Base-by-base conservation (phyloP, 2,888 invertebrate genomes). In the Allolobophora icterica region DNA sequence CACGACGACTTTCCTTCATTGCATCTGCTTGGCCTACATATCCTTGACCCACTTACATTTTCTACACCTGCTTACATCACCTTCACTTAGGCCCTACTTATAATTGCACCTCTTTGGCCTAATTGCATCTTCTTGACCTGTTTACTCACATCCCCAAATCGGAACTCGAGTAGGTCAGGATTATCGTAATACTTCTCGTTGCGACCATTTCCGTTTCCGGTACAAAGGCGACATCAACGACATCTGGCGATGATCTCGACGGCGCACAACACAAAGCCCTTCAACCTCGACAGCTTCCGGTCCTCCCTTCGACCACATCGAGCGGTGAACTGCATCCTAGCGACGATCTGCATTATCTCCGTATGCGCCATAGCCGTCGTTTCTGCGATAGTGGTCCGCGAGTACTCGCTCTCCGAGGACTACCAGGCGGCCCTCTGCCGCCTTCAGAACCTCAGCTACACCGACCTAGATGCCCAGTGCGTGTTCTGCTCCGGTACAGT, bases 231-330 rank as follows among this genome's bases (percentile, higher is more conserved):
- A 71, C 35, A 35, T 35, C 87, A 34, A 38, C 38, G 21, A 38
- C 34, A 0, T 35, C 35, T 19, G 35, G 87, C 38, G 21, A 87
- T 87, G 87, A 87, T 87, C 38, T 87, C 87, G 87, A 87, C 87
- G 87, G 87, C 87, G 87, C 87, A 87, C 87, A 87, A 87, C 87
- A 87, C 87, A 17, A 87, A 87, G 87, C 87, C 87, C 35, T 87
- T 87, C 87, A 87, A 87, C 34, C 87, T 87, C 35, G 87, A 87
- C 87, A 87, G 87, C 35, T 87, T 87, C 87, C 87, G 87, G 87
- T 87, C 87, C 35, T 87, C 87, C 21, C 4, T 87, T 38, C 87
- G 87, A 87, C 87, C 87, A 34, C 87, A 33, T 35, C 87, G 87
- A 87, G 87, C 87, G 13, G 35, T 87, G 35, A 87, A 87, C 87